Evolutionary conservation across 2,888 invertebrate species (phyloP), one percentile per base, ranked within the genome.

Genomic region (Agrochola macilenta): DNA sequence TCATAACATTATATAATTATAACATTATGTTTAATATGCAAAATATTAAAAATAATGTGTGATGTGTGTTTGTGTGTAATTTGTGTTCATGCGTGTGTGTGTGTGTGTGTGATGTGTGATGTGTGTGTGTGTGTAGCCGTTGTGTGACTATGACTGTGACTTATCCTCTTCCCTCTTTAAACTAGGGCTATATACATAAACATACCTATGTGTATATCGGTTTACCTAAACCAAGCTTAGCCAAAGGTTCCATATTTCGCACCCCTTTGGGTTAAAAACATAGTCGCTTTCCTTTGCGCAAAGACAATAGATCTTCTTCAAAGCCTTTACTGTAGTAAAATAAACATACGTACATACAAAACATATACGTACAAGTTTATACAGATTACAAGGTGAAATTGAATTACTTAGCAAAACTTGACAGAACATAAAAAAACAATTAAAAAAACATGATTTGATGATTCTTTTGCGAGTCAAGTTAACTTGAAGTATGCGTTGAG

Each of bases 281-380:
- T 7, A 11, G 14, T 72, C 20, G 35, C 58, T 35, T 49, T 49
- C 23, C 26, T 72, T 61, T 39, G 23, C 5, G 49, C 26, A 60
- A 74, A 72, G 23, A 72, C 20, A 72, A 72, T 17, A 43, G 74
- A 61, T 61, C 26, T 43, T 52, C 60, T 17, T 71, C 74, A 74
- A 71, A 74, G 49, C n/a, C 49, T 58, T 72, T 58, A 49, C 46
- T 43, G 9, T 58, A 14, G 46, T 58, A 58, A 26, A 58, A 49
- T 46, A 60, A 71, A 71, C 23, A 26, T 26, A 49, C 12, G 14
- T 9, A 30, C 12, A 14, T n/a, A 12, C n/a, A n/a, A 57, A n/a
- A n/a, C n/a, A n/a, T n/a, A 11, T 5, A 23, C 35, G 39, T 63
- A 39, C 12, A n/a, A 1, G n/a, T 57, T 12, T n/a, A 23, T 30